Evolutionary conservation across 1,140 invertebrate species (phyloP).

Genomic region (Xylocopa sonorina): DNA sequence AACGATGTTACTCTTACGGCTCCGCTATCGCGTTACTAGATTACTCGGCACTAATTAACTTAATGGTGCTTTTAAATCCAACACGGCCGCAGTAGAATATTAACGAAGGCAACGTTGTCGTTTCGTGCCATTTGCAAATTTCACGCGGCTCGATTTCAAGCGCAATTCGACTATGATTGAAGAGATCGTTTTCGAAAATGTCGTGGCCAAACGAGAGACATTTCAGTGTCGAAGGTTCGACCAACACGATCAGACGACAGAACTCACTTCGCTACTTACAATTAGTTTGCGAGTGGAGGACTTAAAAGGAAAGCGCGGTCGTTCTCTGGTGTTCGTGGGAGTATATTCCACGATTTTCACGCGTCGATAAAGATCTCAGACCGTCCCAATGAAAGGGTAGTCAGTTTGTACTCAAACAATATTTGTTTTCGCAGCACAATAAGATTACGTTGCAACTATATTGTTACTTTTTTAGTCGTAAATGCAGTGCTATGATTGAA

Average conservation of each 20-base stretch:
- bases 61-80: background rate
- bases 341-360: slow-evolving; percentile 19
- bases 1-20: background rate
- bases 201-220: slow-evolving; percentile 37
- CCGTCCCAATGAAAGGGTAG: too few relatives aligned
- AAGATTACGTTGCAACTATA: background rate
- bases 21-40: background rate
- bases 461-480: background rate
- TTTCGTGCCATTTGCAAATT: background rate
- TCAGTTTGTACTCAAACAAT: background rate
- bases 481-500: background rate
- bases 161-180: background rate
- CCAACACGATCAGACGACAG: slow-evolving; percentile 8
- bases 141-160: background rate
- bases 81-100: background rate
- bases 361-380: background rate
- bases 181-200: background rate
- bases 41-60: background rate
- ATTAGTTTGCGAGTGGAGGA: slow-evolving; percentile 23
- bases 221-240: slow-evolving; percentile 23
- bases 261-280: background rate
- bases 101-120: background rate
- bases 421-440: background rate
- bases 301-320: slow-evolving; percentile 32
- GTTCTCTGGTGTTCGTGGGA: slow-evolving; percentile 24